Base-by-base conservation (phyloP, 2,113 vertebrate species). In the Toxotes jaculatrix region DNA sequence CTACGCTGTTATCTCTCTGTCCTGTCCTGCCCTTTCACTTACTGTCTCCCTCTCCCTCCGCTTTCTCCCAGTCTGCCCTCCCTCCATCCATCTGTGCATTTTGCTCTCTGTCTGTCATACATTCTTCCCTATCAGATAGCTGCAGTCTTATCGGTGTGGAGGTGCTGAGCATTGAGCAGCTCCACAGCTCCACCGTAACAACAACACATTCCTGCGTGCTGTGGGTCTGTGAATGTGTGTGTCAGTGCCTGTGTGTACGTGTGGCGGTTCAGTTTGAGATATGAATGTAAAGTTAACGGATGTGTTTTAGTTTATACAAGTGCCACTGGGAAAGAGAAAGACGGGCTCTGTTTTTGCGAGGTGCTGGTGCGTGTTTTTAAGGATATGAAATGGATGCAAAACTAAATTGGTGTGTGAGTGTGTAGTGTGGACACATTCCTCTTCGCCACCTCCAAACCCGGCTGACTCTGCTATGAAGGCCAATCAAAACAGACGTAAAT, bases 401-500 rank as follows among this genome's bases (percentile, higher is more conserved):
- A 83, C 76, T 80, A 60, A 73, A 65, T 47, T 65, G 19, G 40
- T 49, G 61, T 27, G 62, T 53, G 68, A 59, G 45, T 67, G 63
- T 43, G 23, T 65, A 17, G 53, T 70, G 69, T 75, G 79, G 64
- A 80, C 70, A 79, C 87, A 93, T 92, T 92, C 92, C 87, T 87
- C 85, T 47, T 67, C 72, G 68, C 89, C 87, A 91, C 87, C 85
- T 92, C 82, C 72, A 93, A 73, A 83, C 85, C 73, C 23, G 47
- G 23, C 84, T 67, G 74, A 56, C 80, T 84, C 73, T 61, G 76
- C 83, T 85, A 74, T n/a, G 21, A 79, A 34, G 32, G 87, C 87
- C 87, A 91, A 90, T 77, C 83, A 84, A 90, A 93, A 92, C 89
- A 93, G 83, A 82, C 66, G 43, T 91, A 91, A 93, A 91, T 88